phyloP scores from a whole-genome alignment of 1,140 invertebrate species.

The Megathymus violae region DNA sequence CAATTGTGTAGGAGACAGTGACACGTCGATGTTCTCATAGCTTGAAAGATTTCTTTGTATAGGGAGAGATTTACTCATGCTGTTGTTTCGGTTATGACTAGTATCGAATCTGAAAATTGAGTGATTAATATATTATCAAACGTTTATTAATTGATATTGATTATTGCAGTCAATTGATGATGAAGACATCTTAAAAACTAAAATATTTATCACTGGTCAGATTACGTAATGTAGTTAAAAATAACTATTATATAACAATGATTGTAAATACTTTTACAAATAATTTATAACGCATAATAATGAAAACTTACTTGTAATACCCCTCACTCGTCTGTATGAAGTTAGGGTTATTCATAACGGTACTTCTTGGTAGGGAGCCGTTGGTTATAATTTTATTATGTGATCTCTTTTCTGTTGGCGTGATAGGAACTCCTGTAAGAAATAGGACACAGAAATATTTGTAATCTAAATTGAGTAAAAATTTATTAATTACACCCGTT shows the following conservation, averaged over 20 bases:
- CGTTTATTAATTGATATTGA: neutral
- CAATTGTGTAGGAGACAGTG: slow-evolving; percentile 42
- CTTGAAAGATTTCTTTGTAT: slow-evolving; percentile 71
- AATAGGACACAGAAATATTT: neutral
- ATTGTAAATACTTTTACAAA: no score
- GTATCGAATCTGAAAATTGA: slow-evolving; percentile 72
- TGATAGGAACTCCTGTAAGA: slow-evolving; percentile 67
- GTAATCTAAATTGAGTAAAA: neutral
- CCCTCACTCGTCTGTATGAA: slow-evolving; percentile 81
- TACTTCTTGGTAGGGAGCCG: slow-evolving; percentile 92
- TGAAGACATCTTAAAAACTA: no score
- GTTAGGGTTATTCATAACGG: slow-evolving; percentile 84
- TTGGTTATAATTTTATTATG: slow-evolving; percentile 93
- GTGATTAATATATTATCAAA: slow-evolving; percentile 2
- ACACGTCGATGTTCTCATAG: slow-evolving; percentile 79
- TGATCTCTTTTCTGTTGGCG: slow-evolving; percentile 76
- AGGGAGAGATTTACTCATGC: slow-evolving; percentile 60
- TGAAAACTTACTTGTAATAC: slow-evolving; percentile 72
- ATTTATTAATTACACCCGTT: no score
- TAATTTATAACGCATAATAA: no score
- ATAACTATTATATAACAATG: no score
- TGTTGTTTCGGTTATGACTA: slow-evolving; percentile 67
- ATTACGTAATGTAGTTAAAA: no score
- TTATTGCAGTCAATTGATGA: no score
- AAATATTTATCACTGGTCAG: no score